phyloP scores from a whole-genome alignment of 2,113 vertebrate species.

The Laticauda colubrina region DNA sequence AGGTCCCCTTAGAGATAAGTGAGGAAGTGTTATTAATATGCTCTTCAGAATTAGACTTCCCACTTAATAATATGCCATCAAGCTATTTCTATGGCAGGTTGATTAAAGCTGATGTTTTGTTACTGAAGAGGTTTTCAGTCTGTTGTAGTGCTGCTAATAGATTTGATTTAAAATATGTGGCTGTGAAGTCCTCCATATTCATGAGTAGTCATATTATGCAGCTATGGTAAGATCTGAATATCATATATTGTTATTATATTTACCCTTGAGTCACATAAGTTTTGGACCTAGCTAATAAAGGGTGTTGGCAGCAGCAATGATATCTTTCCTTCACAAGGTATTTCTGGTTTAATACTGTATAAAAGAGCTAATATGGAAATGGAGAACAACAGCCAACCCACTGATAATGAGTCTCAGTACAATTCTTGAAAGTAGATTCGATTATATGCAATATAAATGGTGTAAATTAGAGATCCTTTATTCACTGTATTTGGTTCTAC shows the following conservation, averaged over 20 bases:
- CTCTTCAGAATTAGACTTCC: not conserved
- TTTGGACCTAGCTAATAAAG: not conserved
- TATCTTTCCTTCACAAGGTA: not conserved
- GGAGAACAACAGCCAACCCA: not conserved
- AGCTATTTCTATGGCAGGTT: not conserved
- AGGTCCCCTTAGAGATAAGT: not conserved
- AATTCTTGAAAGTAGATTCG: not conserved
- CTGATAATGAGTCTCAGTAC: not conserved
- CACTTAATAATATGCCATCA: not conserved
- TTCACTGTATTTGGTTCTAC: not conserved
- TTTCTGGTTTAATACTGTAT: not conserved
- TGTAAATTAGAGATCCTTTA: not conserved
- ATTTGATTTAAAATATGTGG: not conserved
- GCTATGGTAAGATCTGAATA: not conserved
- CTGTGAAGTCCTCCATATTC: not conserved
- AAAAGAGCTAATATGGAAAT: not conserved
- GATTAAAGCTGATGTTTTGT: not conserved
- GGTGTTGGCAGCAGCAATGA: not conserved
- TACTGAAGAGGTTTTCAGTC: conserved; percentile 16
- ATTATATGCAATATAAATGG: not conserved
- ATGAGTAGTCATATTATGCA: not conserved
- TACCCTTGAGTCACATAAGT: not conserved
- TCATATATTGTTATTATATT: not conserved
- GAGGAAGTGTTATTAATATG: not conserved
- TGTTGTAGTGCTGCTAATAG: not conserved